Conservation (phyloP, 2,797 vertebrate species). For the Falco biarmicus region DNA sequence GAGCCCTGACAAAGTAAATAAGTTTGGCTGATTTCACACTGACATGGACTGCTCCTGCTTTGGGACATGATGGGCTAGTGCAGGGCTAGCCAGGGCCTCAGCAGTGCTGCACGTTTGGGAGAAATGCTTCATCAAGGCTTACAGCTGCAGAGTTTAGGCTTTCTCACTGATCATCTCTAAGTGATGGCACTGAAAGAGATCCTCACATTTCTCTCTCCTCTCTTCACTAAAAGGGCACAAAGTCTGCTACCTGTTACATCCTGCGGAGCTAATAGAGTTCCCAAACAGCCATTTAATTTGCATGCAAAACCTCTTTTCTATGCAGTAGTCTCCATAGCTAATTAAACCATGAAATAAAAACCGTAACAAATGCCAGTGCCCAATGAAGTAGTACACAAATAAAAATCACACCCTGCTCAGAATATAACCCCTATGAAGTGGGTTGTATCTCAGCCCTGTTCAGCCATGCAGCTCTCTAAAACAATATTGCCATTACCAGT, state of each 20-base stretch:
- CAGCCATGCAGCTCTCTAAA: background rate
- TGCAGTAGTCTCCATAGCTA: background rate
- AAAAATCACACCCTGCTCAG: background rate
- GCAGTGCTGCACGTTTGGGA: background rate
- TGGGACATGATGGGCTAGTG: too few relatives aligned
- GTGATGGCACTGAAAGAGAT: background rate
- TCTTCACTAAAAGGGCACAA: background rate
- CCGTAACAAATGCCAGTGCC: background rate
- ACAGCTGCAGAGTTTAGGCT: background rate
- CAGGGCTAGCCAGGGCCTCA: background rate
- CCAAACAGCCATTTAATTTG: background rate
- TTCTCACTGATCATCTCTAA: background rate
- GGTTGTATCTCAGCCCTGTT: background rate
- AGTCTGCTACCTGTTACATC: background rate
- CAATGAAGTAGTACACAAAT: background rate
- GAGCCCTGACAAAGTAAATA: background rate
- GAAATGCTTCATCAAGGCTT: background rate
- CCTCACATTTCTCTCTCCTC: background rate
- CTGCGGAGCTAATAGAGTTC: background rate
- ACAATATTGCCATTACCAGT: background rate
- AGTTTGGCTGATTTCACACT: background rate
- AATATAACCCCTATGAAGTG: background rate
- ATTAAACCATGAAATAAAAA: background rate
- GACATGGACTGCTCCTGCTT: background rate
- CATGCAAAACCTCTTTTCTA: background rate